Evolutionary conservation across 2,888 invertebrate genomes (phyloP).

Genomic region (Cataglyphis altisquamis): DNA sequence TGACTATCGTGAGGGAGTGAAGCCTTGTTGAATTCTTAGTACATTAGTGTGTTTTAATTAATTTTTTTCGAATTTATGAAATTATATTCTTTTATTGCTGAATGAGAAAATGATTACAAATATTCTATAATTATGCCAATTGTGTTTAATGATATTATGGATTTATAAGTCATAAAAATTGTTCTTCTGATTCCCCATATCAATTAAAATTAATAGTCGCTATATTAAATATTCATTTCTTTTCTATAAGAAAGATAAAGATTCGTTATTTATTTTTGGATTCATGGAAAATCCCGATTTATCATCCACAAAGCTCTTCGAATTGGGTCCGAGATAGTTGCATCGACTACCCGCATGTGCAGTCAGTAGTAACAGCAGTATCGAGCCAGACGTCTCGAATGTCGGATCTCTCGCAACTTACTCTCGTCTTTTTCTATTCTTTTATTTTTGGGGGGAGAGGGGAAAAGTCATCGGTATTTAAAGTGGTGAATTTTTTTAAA

Average conservation of each 20-base stretch:
- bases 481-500: constrained; percentile 10
- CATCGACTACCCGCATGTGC: constrained; percentile 69
- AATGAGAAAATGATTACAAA: background rate
- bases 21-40: background rate
- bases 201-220: background rate
- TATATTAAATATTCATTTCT: background rate
- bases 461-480: background rate
- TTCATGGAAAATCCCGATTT: constrained; percentile 20
- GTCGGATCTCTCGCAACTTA: constrained; percentile 53
- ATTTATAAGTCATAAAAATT: background rate
- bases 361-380: constrained; percentile 62
- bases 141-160: background rate
- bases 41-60: constrained; percentile 9
- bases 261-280: background rate
- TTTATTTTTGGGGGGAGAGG: background rate
- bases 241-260: background rate
- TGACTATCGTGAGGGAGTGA: constrained; percentile 6
- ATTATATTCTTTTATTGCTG: background rate
- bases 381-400: constrained; percentile 67
- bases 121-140: background rate
- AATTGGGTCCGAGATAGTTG: constrained; percentile 56
- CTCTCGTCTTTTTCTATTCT: background rate
- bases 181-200: background rate
- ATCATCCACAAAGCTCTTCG: background rate
- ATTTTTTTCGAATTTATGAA: background rate